Conservation (phyloP, 2,888 invertebrate species). For the Drosophila prolongata region DNA sequence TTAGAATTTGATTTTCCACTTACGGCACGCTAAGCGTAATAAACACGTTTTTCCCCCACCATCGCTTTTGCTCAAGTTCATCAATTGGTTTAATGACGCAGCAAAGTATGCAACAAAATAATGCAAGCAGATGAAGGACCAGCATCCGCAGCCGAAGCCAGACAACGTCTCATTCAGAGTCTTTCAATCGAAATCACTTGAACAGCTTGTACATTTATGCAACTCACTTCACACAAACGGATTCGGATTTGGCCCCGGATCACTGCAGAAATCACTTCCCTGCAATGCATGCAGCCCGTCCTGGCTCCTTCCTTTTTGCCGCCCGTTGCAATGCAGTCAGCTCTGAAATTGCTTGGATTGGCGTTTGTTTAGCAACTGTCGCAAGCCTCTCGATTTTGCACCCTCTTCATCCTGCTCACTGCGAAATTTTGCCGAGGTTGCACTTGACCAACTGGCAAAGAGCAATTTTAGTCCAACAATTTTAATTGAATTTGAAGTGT, state of each 20-base stretch:
- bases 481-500: conserved; percentile 71
- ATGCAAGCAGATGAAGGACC: conserved; percentile 17
- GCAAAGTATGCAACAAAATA: conserved; percentile 60
- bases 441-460: conserved; percentile 41
- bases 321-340: conserved; percentile 56
- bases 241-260: conserved; percentile 56
- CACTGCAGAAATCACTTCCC: conserved; percentile 64
- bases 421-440: conserved; percentile 34
- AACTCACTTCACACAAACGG: conserved; percentile 53
- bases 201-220: conserved; percentile 72
- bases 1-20: conserved; percentile 3
- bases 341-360: conserved; percentile 68
- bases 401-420: neutral
- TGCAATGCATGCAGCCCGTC: conserved; percentile 19
- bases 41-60: conserved; percentile 14
- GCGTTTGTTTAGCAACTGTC: conserved; percentile 60
- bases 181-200: conserved; percentile 67
- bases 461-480: conserved; percentile 47
- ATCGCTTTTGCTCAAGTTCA: conserved; percentile 20
- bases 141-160: conserved; percentile 4
- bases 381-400: conserved; percentile 35
- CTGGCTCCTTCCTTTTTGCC: neutral
- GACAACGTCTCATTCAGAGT: conserved; percentile 34
- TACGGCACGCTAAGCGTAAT: conserved; percentile 18
- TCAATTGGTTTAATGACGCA: conserved; percentile 70